Conservation (phyloP, 2,888 invertebrate species). For the Chrysolina haemoptera region DNA sequence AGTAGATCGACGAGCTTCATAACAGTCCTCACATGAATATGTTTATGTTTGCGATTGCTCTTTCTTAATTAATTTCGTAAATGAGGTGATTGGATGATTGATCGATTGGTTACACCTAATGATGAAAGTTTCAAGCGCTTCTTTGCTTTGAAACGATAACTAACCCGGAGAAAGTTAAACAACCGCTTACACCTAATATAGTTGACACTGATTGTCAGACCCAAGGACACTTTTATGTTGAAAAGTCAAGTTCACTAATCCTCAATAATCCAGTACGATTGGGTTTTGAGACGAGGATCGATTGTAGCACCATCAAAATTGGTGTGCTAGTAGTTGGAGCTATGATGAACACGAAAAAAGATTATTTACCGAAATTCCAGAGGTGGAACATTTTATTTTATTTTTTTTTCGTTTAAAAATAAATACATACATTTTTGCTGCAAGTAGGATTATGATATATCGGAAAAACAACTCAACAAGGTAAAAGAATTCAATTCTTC, state of each 20-base stretch:
- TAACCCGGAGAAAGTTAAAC: not conserved
- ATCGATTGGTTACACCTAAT: slow-evolving; percentile 4
- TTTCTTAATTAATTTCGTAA: slow-evolving; percentile 1
- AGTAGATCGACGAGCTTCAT: slow-evolving; percentile 19
- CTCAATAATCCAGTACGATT: too few species aligned
- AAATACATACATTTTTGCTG: too few species aligned
- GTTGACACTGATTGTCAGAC: not conserved
- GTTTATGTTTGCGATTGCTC: slow-evolving; percentile 11
- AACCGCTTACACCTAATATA: not conserved
- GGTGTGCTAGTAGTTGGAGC: too few species aligned
- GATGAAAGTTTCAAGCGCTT: not conserved
- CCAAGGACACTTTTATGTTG: not conserved
- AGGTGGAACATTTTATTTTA: too few species aligned
- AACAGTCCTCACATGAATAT: slow-evolving; percentile 26
- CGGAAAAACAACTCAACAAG: too few species aligned
- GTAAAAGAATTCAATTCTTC: too few species aligned
- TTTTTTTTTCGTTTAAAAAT: too few species aligned
- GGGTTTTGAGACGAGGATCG: too few species aligned
- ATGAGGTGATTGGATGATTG: not conserved
- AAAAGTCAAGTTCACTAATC: not conserved
- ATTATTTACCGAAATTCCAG: too few species aligned
- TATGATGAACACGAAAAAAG: too few species aligned
- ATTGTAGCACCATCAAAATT: too few species aligned
- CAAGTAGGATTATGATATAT: too few species aligned
- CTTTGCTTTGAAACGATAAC: not conserved